Evolutionary conservation across 1,140 invertebrate species (phyloP).

Genomic region (Daktulosphaira vitifoliae): DNA sequence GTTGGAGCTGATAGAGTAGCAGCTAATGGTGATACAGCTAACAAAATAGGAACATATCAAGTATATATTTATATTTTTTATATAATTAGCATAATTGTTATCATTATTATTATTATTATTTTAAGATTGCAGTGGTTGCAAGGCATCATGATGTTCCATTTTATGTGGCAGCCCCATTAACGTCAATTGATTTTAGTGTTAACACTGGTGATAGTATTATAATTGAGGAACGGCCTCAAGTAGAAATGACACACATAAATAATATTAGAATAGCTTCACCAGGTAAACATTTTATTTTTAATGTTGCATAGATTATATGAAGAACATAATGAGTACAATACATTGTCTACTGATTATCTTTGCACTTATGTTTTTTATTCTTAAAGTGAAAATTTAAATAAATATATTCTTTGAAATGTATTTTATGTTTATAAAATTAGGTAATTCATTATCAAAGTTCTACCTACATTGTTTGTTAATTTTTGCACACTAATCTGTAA

Average conservation of each 20-base stretch:
- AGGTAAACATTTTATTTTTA: conserved; percentile 46
- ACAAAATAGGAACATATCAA: conserved; percentile 98
- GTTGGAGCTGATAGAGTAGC: conserved; percentile 87
- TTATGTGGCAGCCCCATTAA: conserved; percentile 87
- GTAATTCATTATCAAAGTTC: no score
- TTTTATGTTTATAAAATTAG: no score
- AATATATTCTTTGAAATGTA: no score
- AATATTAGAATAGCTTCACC: conserved; percentile 74
- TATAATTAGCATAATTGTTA: background rate
- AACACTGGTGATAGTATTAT: conserved; percentile 74
- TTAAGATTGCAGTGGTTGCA: conserved; percentile 78
- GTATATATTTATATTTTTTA: conserved; percentile 41
- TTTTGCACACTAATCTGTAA: no score
- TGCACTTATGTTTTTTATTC: no score
- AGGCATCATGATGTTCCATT: conserved; percentile 89
- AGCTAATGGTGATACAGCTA: conserved; percentile 95
- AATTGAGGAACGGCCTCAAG: conserved; percentile 85
- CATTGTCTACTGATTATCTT: no score
- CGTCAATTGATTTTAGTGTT: conserved; percentile 80
- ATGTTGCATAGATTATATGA: no score
- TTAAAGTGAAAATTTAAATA: no score
- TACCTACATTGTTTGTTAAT: no score
- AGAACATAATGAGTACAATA: no score
- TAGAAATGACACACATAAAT: conserved; percentile 83
- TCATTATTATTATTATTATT: background rate